Conservation (phyloP, 2,888 invertebrate species). For the Limenitis camilla region DNA sequence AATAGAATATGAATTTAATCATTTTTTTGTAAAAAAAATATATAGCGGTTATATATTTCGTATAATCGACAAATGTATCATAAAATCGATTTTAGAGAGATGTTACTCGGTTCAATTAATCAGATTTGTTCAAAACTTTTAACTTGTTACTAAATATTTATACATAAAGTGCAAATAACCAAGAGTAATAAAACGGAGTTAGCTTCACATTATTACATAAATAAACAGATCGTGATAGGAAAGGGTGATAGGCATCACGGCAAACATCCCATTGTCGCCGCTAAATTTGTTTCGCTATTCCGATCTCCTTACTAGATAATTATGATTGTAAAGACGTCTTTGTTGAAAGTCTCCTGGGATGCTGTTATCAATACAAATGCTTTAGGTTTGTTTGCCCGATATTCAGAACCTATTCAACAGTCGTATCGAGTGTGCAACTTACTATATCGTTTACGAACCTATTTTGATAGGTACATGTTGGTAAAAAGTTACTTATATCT, state of each 20-base stretch:
- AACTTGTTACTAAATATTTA: background rate
- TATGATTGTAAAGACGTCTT: constrained; percentile 57
- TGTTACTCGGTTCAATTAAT: too few species aligned
- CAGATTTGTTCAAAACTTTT: too few species aligned
- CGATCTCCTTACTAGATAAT: constrained; percentile 67
- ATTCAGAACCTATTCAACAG: background rate
- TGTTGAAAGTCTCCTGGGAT: constrained; percentile 27
- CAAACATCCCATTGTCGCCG: constrained; percentile 69
- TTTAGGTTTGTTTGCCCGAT: background rate
- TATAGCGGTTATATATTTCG: too few species aligned
- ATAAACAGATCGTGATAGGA: constrained; percentile 57
- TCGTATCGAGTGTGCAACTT: too few species aligned
- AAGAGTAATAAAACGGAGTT: constrained; percentile 5
- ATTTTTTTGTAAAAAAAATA: too few species aligned
- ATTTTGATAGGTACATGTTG: too few species aligned
- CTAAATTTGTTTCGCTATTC: constrained; percentile 71
- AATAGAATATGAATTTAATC: too few species aligned
- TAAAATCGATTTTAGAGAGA: too few species aligned
- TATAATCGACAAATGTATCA: too few species aligned
- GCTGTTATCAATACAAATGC: constrained; percentile 1
- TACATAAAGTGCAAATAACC: background rate
- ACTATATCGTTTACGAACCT: too few species aligned
- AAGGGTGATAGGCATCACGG: constrained; percentile 63
- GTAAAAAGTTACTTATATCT: too few species aligned
- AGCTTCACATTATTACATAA: constrained; percentile 30